Percentiles rank a stretch among this genome's conserved stretches.
Conservation (phyloP, 2,888 invertebrate genomes). For the Reticulitermes lucifugus region DNA sequence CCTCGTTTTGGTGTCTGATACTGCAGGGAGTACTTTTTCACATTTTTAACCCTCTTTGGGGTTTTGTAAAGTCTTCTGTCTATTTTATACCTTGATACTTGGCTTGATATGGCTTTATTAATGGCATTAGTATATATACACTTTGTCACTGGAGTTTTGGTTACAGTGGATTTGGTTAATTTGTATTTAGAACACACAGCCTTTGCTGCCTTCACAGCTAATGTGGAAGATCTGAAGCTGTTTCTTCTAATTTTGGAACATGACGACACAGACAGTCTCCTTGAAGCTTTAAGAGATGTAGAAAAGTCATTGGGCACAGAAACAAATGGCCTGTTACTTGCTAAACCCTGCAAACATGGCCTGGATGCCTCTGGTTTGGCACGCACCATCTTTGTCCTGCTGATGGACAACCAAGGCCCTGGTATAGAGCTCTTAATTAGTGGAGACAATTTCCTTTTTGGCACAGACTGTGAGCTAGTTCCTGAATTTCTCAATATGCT, state of each 20-base stretch:
- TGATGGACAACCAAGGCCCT: not conserved
- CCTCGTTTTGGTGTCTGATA: slow-evolving; percentile 8
- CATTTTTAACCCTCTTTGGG: slow-evolving; percentile 38
- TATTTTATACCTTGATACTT: slow-evolving; percentile 20
- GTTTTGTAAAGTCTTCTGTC: slow-evolving; percentile 41
- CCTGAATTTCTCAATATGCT: not conserved
- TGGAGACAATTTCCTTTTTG: slow-evolving; percentile 7
- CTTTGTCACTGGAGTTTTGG: not conserved
- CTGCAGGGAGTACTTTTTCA: slow-evolving; percentile 46
- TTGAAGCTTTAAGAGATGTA: not conserved
- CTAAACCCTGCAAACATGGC: not conserved
- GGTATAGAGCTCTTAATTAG: not conserved
- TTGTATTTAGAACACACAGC: slow-evolving; percentile 48
- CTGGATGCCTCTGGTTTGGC: not conserved
- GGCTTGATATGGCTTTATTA: not conserved
- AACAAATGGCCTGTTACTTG: not conserved
- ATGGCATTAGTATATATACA: not conserved
- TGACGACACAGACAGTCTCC: not conserved
- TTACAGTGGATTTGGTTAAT: slow-evolving; percentile 25
- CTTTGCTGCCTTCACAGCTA: slow-evolving; percentile 40
- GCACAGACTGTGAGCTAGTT: not conserved
- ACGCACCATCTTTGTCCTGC: slow-evolving; percentile 41
- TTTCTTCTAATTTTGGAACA: not conserved
- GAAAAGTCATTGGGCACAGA: not conserved
- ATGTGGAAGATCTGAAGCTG: not conserved